Evolutionary conservation across 2,113 vertebrate species (phyloP), one percentile per base, ranked within the genome.

Genomic region (Electrona antarctica): DNA sequence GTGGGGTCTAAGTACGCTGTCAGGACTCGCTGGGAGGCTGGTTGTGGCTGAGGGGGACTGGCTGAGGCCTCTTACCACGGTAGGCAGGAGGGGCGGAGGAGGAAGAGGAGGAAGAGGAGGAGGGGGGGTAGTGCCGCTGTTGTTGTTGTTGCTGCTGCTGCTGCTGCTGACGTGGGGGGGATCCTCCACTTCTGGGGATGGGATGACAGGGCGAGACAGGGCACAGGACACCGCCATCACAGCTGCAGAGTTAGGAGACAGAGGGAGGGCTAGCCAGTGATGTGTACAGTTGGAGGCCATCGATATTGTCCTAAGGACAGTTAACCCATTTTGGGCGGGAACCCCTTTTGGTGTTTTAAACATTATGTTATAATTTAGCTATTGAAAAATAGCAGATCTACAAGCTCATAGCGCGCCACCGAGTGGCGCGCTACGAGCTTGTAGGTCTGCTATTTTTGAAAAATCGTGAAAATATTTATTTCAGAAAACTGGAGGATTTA

Each of bases 1-100:
- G 68, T 96, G 95, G 54, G 95, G 95, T 60, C 94, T 96, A 13
- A 95, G 95, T 58, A 95, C 94, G 81, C 92, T 94, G 74, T 95
- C 94, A 0, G 93, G 87, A 79, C 85, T 85, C 74, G 69, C 93
- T 46, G 95, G 93, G 70, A 93, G 87, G 78, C 92, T 93, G 68
- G 90, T 84, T 56, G 93, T 90, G 62, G 89, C 90, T 61, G 94
- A 90, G 77, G 93, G 74, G 6, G 93, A 91, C 11, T 93, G 90
- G 81, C 91, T 92, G 77, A 87, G 92, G 83, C 85, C 95, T 83
- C 94, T 93, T 13, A 92, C 94, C 0, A 94, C 82, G 48, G 94
- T 92, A 62, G 94, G 94, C 58, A 95, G 95, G 76, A 94, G 88
- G 94, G 94, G 93, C 80, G 94, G 93, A 52, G 94, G 93, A 80